Evolutionary conservation across 1,140 invertebrate genomes (phyloP).

Genomic region (Acyrthosiphon pisum): DNA sequence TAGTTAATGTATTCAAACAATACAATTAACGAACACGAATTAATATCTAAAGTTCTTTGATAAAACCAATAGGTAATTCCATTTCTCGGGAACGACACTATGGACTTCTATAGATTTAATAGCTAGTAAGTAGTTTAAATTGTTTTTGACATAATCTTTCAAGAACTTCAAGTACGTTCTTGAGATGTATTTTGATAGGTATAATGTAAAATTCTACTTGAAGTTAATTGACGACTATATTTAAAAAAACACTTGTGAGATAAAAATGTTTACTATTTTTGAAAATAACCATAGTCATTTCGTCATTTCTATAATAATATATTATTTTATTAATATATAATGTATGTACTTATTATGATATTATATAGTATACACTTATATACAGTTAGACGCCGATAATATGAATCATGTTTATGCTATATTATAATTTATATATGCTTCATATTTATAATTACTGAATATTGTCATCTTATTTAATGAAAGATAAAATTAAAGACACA

Average conservation of each 20-base stretch:
- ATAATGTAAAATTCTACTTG: not conserved
- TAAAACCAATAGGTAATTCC: not conserved
- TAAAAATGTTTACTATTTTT: constrained; percentile 30
- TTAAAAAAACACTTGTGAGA: constrained; percentile 39
- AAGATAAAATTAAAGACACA: no score
- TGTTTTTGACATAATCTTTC: not conserved
- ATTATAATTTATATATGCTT: no score
- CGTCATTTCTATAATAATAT: not conserved
- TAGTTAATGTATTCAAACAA: not conserved
- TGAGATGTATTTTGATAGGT: not conserved
- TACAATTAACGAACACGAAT: not conserved
- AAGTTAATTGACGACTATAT: constrained; percentile 7
- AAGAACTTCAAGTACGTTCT: not conserved
- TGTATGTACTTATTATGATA: not conserved
- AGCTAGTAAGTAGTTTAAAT: not conserved
- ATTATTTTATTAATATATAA: not conserved
- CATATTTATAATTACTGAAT: not conserved
- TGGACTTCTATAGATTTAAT: not conserved
- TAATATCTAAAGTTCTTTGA: constrained; percentile 21
- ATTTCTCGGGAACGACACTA: not conserved
- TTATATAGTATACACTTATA: not conserved
- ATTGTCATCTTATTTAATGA: not conserved
- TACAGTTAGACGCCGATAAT: not conserved
- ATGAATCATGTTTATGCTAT: not conserved
- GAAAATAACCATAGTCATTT: not conserved